Conservation (phyloP, 2,888 invertebrate species). For the Tenthredo scrophulariae region DNA sequence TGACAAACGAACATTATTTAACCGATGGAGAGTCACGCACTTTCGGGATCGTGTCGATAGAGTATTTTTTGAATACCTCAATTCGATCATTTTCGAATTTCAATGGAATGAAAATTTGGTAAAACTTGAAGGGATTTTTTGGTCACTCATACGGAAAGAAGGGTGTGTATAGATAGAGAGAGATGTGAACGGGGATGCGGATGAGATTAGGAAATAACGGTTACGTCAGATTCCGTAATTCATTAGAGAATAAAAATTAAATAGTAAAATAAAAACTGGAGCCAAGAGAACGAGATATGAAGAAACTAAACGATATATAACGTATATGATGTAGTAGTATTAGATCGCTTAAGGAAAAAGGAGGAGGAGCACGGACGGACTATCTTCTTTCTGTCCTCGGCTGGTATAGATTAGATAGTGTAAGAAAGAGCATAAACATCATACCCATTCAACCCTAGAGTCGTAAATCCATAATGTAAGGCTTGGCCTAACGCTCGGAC, state of each 20-base stretch:
- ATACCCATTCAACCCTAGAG: constrained; percentile 31
- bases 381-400: background rate
- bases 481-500: background rate
- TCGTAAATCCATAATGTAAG: constrained; percentile 28
- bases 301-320: constrained; percentile 7
- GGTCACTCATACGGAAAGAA: too few relatives aligned
- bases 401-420: constrained; percentile 29
- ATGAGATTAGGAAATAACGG: constrained; percentile 12
- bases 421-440: constrained; percentile 3
- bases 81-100: too few relatives aligned
- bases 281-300: background rate
- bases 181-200: background rate
- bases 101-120: too few relatives aligned
- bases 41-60: background rate
- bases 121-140: too few relatives aligned
- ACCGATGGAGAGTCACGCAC: background rate
- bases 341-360: too few relatives aligned
- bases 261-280: background rate
- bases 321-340: background rate
- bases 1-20: constrained; percentile 23
- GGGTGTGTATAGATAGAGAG: background rate
- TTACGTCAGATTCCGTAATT: constrained; percentile 28
- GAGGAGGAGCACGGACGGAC: background rate
- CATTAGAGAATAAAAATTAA: constrained; percentile 12
- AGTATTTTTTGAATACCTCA: too few relatives aligned